Evolutionary conservation across 2,888 invertebrate species (phyloP), one percentile per base, ranked within the genome.

Genomic region (Melinaea menophilus): DNA sequence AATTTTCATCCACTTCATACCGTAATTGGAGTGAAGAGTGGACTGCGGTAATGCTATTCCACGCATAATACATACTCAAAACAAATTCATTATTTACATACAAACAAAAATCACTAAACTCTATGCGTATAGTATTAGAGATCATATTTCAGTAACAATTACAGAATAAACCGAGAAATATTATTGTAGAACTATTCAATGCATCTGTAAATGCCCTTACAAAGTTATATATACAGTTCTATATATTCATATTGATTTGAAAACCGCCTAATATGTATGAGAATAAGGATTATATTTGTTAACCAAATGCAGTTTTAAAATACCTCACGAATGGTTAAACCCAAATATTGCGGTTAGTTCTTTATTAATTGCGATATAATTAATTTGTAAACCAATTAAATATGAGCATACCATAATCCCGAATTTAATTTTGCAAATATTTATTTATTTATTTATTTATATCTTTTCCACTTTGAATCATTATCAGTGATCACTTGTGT

Each of bases 1-100:
- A 85, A 85, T 86, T 85, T 86, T 86, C 84, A 84, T 81, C 78
- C 78, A 79, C 81, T 84, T 80, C 78, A 79, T 71, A 76, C 76
- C 73, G 79, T 85, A 86, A 87, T 86, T 85, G 84, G 81, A 83
- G 76, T 76, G 77, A 75, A 78, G 79, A 80, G 76, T 78, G 78
- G 81, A 76, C 78, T 63, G 65, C 67, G 67, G 69, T 74, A 76
- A 77, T 73, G 75, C 75, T 22, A 22, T 22, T 66, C 72, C 73
- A 74, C 72, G 73, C 72, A 69, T 66, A 73, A 72, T 72, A 72
- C 70, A 68, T 73, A 68, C 63, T 59, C 48, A 65, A 69, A 70
- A 63, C 72, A 69, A 68, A 69, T 55, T 13, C 56, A 62, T 47
- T 63, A 45, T 55, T 56, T 58, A 47, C 37, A 12, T 35, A 7